Conservation (phyloP, 2,113 vertebrate genomes). For the Myotis davidii region DNA sequence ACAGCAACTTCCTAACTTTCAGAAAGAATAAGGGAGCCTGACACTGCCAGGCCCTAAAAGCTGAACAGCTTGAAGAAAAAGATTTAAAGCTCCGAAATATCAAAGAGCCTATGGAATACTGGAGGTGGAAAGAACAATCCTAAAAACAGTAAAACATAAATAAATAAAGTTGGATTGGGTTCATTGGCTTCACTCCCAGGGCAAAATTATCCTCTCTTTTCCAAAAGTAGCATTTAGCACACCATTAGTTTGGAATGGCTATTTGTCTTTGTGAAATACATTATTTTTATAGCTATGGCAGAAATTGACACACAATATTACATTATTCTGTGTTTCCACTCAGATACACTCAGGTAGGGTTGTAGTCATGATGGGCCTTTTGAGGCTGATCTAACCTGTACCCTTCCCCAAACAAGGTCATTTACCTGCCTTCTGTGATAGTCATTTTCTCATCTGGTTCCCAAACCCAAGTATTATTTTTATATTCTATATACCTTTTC, state of each 20-base stretch:
- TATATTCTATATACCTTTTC: neutral
- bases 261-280: slow-evolving; percentile 70
- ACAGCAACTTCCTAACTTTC: slow-evolving; percentile 60
- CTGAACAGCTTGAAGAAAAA: slow-evolving; percentile 65
- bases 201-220: slow-evolving; percentile 64
- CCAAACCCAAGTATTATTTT: neutral
- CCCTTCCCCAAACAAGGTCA: neutral
- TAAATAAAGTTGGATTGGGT: slow-evolving; percentile 67
- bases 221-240: slow-evolving; percentile 66
- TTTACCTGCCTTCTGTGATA: neutral
- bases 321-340: slow-evolving; percentile 24
- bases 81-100: slow-evolving; percentile 71
- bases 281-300: slow-evolving; percentile 64
- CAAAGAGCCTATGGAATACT: slow-evolving; percentile 51
- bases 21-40: slow-evolving; percentile 33
- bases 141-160: slow-evolving; percentile 68
- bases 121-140: slow-evolving; percentile 57
- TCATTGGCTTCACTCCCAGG: slow-evolving; percentile 59
- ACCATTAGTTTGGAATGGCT: slow-evolving; percentile 58
- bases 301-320: slow-evolving; percentile 33
- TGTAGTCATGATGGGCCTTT: neutral
- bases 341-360: neutral
- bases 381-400: neutral
- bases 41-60: slow-evolving; percentile 53
- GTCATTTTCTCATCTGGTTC: neutral